Conservation (phyloP, 2,797 vertebrate genomes). For the Lutjanus argentimaculatus region DNA sequence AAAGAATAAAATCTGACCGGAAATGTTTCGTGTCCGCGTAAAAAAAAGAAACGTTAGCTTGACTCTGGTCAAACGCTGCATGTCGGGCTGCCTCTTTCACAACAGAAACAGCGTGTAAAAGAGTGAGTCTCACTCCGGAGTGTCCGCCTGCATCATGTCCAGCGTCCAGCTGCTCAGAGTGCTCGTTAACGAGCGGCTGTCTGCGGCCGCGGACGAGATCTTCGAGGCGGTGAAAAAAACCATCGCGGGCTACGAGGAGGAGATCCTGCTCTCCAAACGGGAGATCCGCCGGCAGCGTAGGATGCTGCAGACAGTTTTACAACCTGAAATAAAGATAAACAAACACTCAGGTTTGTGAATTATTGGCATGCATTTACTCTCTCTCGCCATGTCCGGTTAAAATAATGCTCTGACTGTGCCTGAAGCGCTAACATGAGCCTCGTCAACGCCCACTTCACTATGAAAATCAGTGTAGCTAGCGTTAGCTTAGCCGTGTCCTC, state of each 20-base stretch:
- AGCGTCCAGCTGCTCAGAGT: constrained; percentile 54
- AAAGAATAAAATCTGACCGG: background rate
- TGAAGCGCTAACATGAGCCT: background rate
- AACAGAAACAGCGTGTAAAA: background rate
- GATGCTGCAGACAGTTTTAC: constrained; percentile 1
- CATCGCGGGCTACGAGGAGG: constrained; percentile 73
- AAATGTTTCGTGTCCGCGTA: rapidly evolving
- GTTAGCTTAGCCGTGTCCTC: background rate
- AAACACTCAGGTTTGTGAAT: constrained; percentile 46
- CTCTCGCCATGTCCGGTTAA: no score
- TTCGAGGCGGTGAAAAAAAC: constrained; percentile 62
- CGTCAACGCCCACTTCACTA: constrained; percentile 5
- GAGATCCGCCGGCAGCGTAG: constrained; percentile 62
- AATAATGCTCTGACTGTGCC: background rate
- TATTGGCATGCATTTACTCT: rapidly evolving
- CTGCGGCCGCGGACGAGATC: constrained; percentile 69
- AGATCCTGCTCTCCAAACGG: constrained; percentile 66
- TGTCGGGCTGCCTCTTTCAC: background rate
- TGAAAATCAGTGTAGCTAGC: background rate
- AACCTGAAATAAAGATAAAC: background rate
- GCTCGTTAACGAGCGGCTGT: constrained; percentile 76
- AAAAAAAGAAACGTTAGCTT: background rate
- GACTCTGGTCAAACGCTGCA: rapidly evolving
- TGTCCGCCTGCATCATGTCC: constrained; percentile 47
- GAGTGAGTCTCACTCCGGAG: no score